These are phyloP conservation scores for Heliconius aoede DNA, from an alignment of 2,888 invertebrate genomes.

Conservation along the genomic window DNA sequence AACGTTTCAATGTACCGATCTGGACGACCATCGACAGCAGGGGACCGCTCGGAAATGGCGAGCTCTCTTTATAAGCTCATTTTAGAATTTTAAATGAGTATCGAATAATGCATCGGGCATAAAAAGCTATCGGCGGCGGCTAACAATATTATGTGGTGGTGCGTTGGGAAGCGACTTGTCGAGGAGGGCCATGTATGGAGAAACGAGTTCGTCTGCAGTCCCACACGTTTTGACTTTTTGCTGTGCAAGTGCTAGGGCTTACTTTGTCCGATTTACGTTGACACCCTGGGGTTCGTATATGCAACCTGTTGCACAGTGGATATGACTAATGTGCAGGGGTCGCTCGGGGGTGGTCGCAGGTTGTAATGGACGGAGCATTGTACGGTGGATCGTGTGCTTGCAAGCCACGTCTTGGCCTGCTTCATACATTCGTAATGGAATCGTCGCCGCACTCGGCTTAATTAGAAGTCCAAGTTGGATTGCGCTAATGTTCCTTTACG, in stretches of 20 bases:
- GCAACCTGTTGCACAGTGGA: conserved; percentile 38
- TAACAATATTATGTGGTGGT: conserved; percentile 83
- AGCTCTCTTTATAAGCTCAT: conserved; percentile 80
- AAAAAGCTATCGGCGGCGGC: conserved; percentile 82
- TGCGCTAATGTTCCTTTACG: conserved; percentile 44
- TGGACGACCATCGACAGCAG: conserved; percentile 75
- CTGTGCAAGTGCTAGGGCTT: conserved; percentile 72
- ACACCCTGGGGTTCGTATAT: conserved; percentile 58
- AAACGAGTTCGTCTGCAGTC: conserved; percentile 81
- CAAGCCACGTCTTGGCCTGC: conserved; percentile 68
- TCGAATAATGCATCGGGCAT: conserved; percentile 83
- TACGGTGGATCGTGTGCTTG: conserved; percentile 74
- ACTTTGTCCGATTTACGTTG: conserved; percentile 60
- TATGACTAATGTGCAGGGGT: conserved; percentile 55
- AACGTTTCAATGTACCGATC: conserved; percentile 41
- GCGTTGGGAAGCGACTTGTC: conserved; percentile 79
- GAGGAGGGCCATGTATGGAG: conserved; percentile 79
- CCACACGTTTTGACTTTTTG: conserved; percentile 83
- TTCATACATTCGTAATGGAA: conserved; percentile 79
- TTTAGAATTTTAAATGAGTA: conserved; percentile 84
- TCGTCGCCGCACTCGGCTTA: conserved; percentile 63
- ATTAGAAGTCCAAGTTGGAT: conserved; percentile 58
- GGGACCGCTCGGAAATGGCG: conserved; percentile 78
- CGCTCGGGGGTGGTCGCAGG: conserved; percentile 60
- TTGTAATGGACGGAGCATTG: conserved; percentile 70